These are phyloP conservation scores for Meta bourneti DNA, from an alignment of 2,888 invertebrate genomes.

Conservation along the genomic window DNA sequence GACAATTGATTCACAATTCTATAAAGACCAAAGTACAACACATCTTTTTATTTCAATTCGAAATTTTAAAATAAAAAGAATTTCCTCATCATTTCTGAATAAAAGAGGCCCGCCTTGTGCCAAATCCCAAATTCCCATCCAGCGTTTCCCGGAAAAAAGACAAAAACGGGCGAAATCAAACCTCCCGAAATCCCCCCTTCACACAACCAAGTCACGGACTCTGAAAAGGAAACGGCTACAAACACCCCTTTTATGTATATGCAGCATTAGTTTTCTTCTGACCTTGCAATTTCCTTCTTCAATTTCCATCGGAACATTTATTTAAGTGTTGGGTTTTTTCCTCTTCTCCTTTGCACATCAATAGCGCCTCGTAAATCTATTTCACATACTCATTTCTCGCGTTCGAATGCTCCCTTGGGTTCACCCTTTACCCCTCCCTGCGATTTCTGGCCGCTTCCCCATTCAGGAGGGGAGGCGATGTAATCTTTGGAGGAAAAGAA, in stretches of 20 bases:
- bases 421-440: not conserved
- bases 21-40: no score
- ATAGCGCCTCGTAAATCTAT: constrained; percentile 47
- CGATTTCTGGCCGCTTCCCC: not conserved
- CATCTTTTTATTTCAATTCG: no score
- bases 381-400: constrained; percentile 36
- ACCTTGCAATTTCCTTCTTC: constrained; percentile 63
- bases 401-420: not conserved
- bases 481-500: not conserved
- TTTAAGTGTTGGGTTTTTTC: constrained; percentile 36
- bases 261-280: constrained; percentile 41
- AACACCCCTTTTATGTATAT: constrained; percentile 29
- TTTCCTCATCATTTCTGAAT: no score
- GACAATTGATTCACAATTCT: no score
- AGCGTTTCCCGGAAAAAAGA: not conserved
- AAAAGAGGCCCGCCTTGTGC: not conserved
- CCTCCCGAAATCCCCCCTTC: constrained; percentile 4
- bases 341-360: constrained; percentile 3
- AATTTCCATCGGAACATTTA: constrained; percentile 54
- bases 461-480: not conserved
- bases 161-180: constrained; percentile 4
- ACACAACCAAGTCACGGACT: constrained; percentile 9
- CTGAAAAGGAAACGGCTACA: constrained; percentile 36
- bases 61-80: no score
- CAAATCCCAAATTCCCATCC: constrained; percentile 32